phyloP scores from a whole-genome alignment of 2,113 vertebrate species.

The zebrafish (Danio rerio) region DNA sequence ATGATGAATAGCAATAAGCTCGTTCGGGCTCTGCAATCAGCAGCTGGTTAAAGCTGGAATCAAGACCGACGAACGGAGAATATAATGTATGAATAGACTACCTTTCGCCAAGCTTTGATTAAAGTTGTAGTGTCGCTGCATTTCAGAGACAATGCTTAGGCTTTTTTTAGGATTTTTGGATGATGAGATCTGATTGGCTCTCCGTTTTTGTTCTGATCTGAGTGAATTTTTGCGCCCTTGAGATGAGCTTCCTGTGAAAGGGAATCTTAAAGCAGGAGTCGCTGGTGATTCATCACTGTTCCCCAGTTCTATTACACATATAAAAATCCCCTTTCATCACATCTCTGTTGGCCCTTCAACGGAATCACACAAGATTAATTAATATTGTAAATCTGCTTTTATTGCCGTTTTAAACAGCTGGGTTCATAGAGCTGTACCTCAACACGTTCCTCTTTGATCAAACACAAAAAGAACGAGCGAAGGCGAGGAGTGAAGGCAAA shows the following conservation, averaged over 20 bases:
- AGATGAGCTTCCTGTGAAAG: conserved; percentile 45
- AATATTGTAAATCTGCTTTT: conserved; percentile 58
- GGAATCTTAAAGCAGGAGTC: conserved; percentile 54
- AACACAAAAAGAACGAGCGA: conserved; percentile 10
- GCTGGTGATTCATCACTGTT: conserved; percentile 52
- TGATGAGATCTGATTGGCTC: conserved; percentile 50
- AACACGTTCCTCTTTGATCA: background rate
- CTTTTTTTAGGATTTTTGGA: conserved; percentile 19
- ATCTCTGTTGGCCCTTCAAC: conserved; percentile 51
- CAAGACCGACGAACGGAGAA: background rate
- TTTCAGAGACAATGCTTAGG: conserved; percentile 20
- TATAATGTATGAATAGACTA: background rate
- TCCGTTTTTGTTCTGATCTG: conserved; percentile 37
- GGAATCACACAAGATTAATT: conserved; percentile 59
- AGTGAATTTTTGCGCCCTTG: conserved; percentile 58
- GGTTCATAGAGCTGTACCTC: conserved; percentile 41
- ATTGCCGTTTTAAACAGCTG: conserved; percentile 40
- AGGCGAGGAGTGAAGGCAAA: conserved; percentile 14
- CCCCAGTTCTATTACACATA: conserved; percentile 55
- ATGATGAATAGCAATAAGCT: conserved; percentile 58
- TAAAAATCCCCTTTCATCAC: conserved; percentile 57
- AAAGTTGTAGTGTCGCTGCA: conserved; percentile 40
- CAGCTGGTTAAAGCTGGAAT: conserved; percentile 43
- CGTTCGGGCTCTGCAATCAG: conserved; percentile 49
- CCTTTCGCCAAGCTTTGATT: conserved; percentile 49